These are phyloP conservation scores for Drosophila meridionalis DNA, from an alignment of 2,888 invertebrate species.

Conservation along the genomic window DNA sequence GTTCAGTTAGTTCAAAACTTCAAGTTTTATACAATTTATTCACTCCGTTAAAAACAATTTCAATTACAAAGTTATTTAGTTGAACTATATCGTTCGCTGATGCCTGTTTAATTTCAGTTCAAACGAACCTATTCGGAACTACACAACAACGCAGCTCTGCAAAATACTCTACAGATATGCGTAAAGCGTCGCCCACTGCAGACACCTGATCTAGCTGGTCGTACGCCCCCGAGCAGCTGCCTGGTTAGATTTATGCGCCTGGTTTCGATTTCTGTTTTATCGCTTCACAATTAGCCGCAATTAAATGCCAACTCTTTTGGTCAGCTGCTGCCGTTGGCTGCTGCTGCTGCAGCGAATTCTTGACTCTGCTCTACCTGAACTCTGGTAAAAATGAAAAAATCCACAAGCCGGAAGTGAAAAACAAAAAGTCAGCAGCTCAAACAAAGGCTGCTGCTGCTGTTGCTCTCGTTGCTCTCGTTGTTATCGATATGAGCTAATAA, in stretches of 20 bases:
- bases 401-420: constrained; percentile 63
- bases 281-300: constrained; percentile 54
- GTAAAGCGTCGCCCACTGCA: constrained; percentile 29
- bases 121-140: neutral
- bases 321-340: constrained; percentile 35
- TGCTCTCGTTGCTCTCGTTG: constrained; percentile 24
- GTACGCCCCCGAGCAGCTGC: constrained; percentile 25
- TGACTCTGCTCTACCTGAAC: constrained; percentile 10
- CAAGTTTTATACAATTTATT: neutral
- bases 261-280: constrained; percentile 27
- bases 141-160: neutral
- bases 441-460: neutral
- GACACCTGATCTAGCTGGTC: constrained; percentile 22
- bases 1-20: neutral
- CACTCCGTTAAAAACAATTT: neutral
- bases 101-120: neutral
- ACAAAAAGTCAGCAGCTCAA: constrained; percentile 40
- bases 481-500: constrained; percentile 77
- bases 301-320: constrained; percentile 41
- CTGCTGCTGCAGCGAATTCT: constrained; percentile 20
- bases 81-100: neutral
- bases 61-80: neutral
- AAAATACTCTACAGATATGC: constrained; percentile 5
- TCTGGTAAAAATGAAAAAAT: constrained; percentile 10
- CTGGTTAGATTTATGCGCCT: constrained; percentile 14